Base-by-base conservation (phyloP, 2,888 invertebrate genomes). In the Andrena flavipes region DNA sequence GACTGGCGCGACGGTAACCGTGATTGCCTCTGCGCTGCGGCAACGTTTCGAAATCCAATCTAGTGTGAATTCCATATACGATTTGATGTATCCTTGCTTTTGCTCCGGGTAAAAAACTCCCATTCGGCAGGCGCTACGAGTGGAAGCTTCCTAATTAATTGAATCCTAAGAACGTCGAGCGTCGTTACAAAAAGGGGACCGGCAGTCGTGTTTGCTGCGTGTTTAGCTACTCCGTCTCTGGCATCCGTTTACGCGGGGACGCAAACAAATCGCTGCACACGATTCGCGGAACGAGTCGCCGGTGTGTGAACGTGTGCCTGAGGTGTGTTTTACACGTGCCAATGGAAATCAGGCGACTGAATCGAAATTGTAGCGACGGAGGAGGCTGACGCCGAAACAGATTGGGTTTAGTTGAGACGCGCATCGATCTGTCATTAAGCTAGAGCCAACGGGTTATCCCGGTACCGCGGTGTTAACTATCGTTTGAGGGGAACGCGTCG, bases 341-440 rank as follows among this genome's bases (percentile, higher is more conserved):
- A 77, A 65, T 78, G 87, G 76, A 88, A 83, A 88, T 79, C 65
- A 68, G 63, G 79, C 59, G 82, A 67, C 74, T 60, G 79, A 70
- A 82, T 88, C 80, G 85, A 85, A 84, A 87, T 87, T 87, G 82
- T 85, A 87, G 75, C 74, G 79, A 77, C 73, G 77, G 70, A 77
- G 85, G 79, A 83, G 74, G 69, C 71, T 63, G 78, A 80, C 87
- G 74, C 74, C 60, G 74, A 69, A 80, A 76, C 65, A 69, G 88
- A 88, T 88, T 82, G 56, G 60, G 80, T 82, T 88, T 87, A 84
- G 68, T 82, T 72, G 76, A 77, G 80, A 72, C 63, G 84, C 69
- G 30, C 69, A 79, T 79, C 82, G 74, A 71, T 76, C 80, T 74
- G 67, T 60, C 74, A 71, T 84, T 75, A 69, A 54, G 59, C 4